phyloP scores from a whole-genome alignment of 2,113 vertebrate genomes.

The Balaeniceps rex region DNA sequence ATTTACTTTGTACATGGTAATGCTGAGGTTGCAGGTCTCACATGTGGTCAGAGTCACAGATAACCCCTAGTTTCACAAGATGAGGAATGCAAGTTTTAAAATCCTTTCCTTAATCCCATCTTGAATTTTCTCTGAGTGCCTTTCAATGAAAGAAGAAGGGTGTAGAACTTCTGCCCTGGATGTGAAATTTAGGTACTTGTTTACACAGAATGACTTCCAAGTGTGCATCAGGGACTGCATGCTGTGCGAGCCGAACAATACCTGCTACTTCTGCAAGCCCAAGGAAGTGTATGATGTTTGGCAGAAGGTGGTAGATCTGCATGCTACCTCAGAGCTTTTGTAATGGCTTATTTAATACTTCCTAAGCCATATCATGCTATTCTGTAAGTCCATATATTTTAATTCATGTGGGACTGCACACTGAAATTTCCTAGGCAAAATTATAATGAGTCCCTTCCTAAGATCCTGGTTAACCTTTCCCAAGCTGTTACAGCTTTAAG shows the following conservation, averaged over 20 bases:
- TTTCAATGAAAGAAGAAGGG: not conserved
- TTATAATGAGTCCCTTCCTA: not conserved
- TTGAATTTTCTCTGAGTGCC: not conserved
- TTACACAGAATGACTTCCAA: not conserved
- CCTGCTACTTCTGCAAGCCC: not conserved
- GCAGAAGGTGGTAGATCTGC: not conserved
- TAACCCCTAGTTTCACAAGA: not conserved
- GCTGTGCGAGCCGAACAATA: not conserved
- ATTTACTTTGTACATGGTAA: not conserved
- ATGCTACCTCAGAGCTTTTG: not conserved
- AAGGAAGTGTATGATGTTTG: not conserved
- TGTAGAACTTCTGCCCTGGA: not conserved
- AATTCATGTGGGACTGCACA: not conserved
- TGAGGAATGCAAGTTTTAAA: not conserved
- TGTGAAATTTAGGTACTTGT: not conserved
- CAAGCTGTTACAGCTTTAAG: not conserved
- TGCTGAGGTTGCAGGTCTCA: not conserved
- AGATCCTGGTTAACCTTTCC: not conserved
- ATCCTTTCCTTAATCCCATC: not conserved
- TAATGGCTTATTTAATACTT: not conserved
- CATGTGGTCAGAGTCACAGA: not conserved
- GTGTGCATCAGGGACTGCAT: not conserved
- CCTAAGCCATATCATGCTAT: not conserved
- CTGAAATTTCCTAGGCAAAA: not conserved
- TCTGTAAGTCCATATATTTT: not conserved